Evolutionary conservation across 64 coral and sea anemone species (phyloP).

Genomic region (Stichodactyla helianthus): DNA sequence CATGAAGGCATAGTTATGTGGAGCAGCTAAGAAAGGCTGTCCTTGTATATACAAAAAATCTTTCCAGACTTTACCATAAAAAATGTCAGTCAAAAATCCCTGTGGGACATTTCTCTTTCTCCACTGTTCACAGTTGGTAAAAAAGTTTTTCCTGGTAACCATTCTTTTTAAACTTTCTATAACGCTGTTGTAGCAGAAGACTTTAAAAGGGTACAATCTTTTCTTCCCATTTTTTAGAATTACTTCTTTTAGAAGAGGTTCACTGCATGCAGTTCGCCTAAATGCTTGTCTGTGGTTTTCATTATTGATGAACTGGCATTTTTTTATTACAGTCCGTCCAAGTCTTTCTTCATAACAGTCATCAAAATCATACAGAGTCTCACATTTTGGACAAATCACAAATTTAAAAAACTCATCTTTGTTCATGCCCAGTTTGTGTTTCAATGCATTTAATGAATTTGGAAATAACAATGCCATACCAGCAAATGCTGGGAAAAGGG

Average conservation of each 20-base stretch:
- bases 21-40: too few species aligned
- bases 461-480: too few species aligned
- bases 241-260: conserved; percentile 26
- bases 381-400: too few species aligned
- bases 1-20: too few species aligned
- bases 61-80: conserved; percentile 40
- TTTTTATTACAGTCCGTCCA: background rate
- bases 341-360: background rate
- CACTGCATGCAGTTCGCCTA: conserved; percentile 18
- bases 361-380: too few species aligned
- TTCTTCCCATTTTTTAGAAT: conserved; percentile 37
- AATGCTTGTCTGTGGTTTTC: conserved; percentile 37
- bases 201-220: conserved; percentile 44
- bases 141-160: conserved; percentile 21
- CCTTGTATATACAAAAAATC: too few species aligned
- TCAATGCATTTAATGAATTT: too few species aligned
- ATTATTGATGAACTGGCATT: conserved; percentile 23
- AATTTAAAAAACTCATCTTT: too few species aligned
- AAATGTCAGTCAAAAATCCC: conserved; percentile 49
- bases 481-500: too few species aligned
- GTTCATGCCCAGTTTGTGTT: too few species aligned
- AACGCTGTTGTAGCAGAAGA: conserved; percentile 34
- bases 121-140: conserved; percentile 34
- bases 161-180: conserved; percentile 17
- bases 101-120: conserved; percentile 31